Base-by-base conservation (phyloP, 37 sponge, comb jelly and placozoan species). In the Ephydatia muelleri region DNA sequence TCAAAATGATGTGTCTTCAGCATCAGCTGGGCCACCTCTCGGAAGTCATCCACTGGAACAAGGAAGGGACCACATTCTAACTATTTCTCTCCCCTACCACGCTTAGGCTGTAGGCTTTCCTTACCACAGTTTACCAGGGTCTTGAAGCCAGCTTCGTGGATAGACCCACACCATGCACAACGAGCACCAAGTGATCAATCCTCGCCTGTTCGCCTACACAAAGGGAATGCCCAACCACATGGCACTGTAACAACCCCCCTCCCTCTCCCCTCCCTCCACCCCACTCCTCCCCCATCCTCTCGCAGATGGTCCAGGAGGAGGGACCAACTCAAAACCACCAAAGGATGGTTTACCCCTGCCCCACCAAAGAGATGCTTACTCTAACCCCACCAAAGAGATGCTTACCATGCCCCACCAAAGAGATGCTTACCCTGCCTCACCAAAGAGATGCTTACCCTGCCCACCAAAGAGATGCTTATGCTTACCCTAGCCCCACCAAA, bases 141-240 rank as follows among this genome's bases (percentile, higher is more conserved):
- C 75, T 92, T 91, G 84, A 93, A 91, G 65, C 77, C 82, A 64
- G 91, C 57, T 57, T 96, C 97, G 76, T 77, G 76, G 16, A 89
- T 72, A 0, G 88, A 75, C 31, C 98, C 47, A 98, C 85, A 2
- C 99, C 99, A 83, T 99, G 97, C 25, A 99, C 90, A 32, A 99
- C 96, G 78, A 99, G 97, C 57, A 99, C 91, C 37, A 99, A 79
- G 48, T 99, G 99, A 70, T 95, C 97, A 31, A 95, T 84, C 23
- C 73, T 48, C 25, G 69, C 67, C 72, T 91, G 86, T 78, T 98
- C 98, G 21, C 96, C 98, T 97, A 83, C 26, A 80, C n/a, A 0
- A 12, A 38, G 16, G 75, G 38, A n/a, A n/a, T n/a, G n/a, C n/a
- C n/a, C n/a, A n/a, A n/a, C n/a, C n/a, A n/a, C n/a, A n/a, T n/a